Base-by-base conservation (phyloP, 2,888 invertebrate genomes). In the Bimastos eiseni region DNA sequence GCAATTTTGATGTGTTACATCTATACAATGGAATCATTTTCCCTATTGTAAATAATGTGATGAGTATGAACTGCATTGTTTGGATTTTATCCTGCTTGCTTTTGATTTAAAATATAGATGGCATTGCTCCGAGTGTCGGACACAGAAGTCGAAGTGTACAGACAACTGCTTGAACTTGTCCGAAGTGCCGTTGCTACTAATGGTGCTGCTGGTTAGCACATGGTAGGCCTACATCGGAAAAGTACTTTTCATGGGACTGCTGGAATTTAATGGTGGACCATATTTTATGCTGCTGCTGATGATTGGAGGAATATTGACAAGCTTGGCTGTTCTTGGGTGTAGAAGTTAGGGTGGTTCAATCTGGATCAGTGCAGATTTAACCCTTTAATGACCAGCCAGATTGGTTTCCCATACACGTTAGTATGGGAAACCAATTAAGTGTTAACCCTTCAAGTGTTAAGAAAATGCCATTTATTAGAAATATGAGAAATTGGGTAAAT, bases 61-160 rank as follows among this genome's bases (percentile, higher is more conserved):
- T 19, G n/a, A 70, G n/a, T 70, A 1, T n/a, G 70, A n/a, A n/a
- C 11, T n/a, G n/a, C 49, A 19, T 49, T 49, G 21, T 49, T 49
- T 49, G 49, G 19, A 70, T 70, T 70, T 30, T 70, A 70, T n/a
- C 11, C 70, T n/a, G 70, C 49, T 21, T 70, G 30, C 70, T 86
- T 33, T 86, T 34, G 8, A 6, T 37, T 86, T 33, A 36, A 37
- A 36, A 21, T 86, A 24, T 37, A 86, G 86, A 86, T 86, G 86
- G 36, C 86, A n/a, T 86, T 36, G 24, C 86, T 86, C 36, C 36
- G 86, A 86, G 89, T 89, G 41, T 41, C 89, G 24, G 33, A 44
- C 24, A 30, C 38, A 33, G 89, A 89, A 36, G 89, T 89, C 17
- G 89, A 89, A 33, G 89, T 38, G 38, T 89, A 89, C 37, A 24